Evolutionary conservation across 2,888 invertebrate species (phyloP).

Genomic region (Axea sp.): DNA sequence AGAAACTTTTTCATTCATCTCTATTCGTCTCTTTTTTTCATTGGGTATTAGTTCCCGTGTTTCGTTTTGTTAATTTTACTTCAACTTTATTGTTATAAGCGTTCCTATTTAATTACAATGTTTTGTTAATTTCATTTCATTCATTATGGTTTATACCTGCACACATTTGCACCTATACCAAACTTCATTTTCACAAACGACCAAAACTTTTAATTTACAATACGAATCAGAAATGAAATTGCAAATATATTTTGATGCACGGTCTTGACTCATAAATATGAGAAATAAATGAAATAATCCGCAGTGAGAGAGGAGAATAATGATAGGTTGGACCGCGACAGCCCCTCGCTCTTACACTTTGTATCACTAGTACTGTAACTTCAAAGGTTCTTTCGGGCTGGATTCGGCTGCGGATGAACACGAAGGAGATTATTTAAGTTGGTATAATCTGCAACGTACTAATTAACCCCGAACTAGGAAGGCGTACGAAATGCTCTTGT

Average conservation of each 20-base stretch:
- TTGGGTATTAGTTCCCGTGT: too few relatives aligned
- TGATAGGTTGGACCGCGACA: conserved; percentile 69
- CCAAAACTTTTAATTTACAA: conserved; percentile 40
- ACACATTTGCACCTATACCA: too few relatives aligned
- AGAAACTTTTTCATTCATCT: too few relatives aligned
- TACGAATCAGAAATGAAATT: conserved; percentile 44
- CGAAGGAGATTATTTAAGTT: conserved; percentile 57
- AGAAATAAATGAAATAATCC: conserved; percentile 74
- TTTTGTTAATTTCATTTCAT: too few relatives aligned
- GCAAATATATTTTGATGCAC: conserved; percentile 49
- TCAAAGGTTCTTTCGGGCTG: conserved; percentile 54
- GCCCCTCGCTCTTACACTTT: conserved; percentile 55
- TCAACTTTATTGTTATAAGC: too few relatives aligned
- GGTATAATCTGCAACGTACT: conserved; percentile 58
- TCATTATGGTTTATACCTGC: too few relatives aligned
- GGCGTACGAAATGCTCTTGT: conserved; percentile 44
- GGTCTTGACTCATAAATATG: conserved; percentile 56
- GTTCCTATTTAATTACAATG: too few relatives aligned
- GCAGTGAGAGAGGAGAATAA: conserved; percentile 66
- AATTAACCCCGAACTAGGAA: conserved; percentile 58
- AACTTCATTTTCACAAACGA: conserved; percentile 11
- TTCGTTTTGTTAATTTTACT: too few relatives aligned
- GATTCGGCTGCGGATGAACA: conserved; percentile 56
- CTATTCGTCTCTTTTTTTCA: too few relatives aligned
- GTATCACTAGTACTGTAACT: conserved; percentile 52